Conservation (phyloP, 2,888 invertebrate genomes). For the Seira sanloemensis region DNA sequence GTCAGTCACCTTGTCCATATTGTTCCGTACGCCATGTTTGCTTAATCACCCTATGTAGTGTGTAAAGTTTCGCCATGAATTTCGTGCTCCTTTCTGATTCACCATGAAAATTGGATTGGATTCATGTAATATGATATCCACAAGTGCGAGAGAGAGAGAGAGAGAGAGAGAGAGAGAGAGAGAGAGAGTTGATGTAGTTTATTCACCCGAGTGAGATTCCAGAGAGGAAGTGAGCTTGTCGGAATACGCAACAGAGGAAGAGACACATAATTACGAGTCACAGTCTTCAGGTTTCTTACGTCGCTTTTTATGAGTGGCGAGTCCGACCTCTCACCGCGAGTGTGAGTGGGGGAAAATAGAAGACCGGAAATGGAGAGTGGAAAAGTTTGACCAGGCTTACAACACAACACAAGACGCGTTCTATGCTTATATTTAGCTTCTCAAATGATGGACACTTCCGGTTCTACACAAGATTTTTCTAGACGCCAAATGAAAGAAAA, state of each 20-base stretch:
- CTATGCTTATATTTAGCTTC: no score
- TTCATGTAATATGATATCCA: constrained; percentile 1
- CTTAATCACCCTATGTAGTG: constrained; percentile 16
- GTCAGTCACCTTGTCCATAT: not conserved
- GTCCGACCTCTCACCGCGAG: no score
- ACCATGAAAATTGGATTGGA: constrained; percentile 16
- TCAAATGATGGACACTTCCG: no score
- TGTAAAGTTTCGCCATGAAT: constrained; percentile 1
- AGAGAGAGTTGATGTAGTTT: not conserved
- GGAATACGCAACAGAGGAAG: not conserved
- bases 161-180: not conserved
- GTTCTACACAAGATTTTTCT: no score
- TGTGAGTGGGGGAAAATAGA: no score
- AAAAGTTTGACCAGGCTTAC: not conserved
- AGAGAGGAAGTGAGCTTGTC: not conserved
- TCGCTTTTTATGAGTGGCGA: not conserved
- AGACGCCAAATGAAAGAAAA: no score
- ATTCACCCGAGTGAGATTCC: not conserved
- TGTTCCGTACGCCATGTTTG: not conserved
- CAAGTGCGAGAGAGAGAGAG: not conserved
- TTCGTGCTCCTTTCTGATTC: no score
- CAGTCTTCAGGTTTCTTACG: constrained; percentile 13
- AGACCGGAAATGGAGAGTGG: not conserved
- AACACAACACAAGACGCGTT: no score
- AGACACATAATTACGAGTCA: no score